Evolutionary conservation across 2,888 invertebrate species (phyloP), one percentile per base, ranked within the genome.

Genomic region (Eurytoma adleriae): DNA sequence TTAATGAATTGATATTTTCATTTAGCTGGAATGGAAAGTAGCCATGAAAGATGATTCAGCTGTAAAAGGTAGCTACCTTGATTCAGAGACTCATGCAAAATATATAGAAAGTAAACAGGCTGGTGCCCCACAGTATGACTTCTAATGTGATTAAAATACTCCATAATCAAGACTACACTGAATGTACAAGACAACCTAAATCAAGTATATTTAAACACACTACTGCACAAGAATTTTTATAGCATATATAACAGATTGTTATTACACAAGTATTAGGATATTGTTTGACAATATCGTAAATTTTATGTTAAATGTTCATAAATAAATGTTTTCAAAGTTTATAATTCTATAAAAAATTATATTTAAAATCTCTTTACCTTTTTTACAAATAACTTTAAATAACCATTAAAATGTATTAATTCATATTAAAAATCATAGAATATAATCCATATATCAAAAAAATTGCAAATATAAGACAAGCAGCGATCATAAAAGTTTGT

Each of bases 41-140:
- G 92, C 92, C 0, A 95, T 97, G 95, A 93, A 94, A 84, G 92
- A 93, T 81, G 94, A 95, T 81, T 91, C 94, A 0, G 94, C 94
- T 4, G 96, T 96, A 0, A 94, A 94, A 88, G 91, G 92, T 0
- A 94, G 93, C 86, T 94, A 92, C 83, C 90, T 95, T 74, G 92
- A 94, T 10, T 92, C 94, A 0, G 95, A 96, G 83, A 93, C 93
- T 3, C 96, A 97, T 88, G 93, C 94, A 10, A 95, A 95, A 88
- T 96, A 94, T 88, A 92, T 94, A 0, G 93, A 93, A 84, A 94
- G 94, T 2, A 92, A 93, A 70, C 91, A 93, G 67, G 93, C 94
- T 80, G 96, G 95, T 18, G 92, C 92, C 72, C 93, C 95, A 4
- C 93, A 95, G 85, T 96, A 95, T 87, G 95, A 96, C 87, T 84